Conservation (phyloP, 1,140 invertebrate species). For the Caenorhabditis remanei region DNA sequence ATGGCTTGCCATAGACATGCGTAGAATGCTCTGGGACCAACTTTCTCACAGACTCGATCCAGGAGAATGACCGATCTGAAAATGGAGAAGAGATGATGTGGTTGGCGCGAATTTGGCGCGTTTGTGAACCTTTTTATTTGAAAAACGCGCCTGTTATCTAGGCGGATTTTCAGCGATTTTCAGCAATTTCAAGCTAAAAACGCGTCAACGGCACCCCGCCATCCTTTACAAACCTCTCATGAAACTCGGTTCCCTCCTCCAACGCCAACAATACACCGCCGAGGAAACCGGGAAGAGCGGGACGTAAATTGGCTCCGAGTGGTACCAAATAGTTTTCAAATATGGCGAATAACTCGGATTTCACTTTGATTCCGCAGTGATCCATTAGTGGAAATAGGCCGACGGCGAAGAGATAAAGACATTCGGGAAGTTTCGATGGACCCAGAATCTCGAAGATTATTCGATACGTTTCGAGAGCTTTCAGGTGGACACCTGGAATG, state of each 20-base stretch:
- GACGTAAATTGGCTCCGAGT: slow-evolving; percentile 85
- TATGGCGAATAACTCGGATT: slow-evolving; percentile 86
- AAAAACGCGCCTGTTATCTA: no score
- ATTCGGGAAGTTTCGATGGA: slow-evolving; percentile 87
- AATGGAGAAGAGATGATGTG: no score
- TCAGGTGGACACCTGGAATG: slow-evolving; percentile 85
- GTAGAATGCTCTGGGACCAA: slow-evolving; percentile 87
- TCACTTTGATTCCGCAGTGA: slow-evolving; percentile 89
- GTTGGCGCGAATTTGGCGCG: no score
- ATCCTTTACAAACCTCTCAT: slow-evolving; percentile 81
- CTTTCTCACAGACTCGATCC: slow-evolving; percentile 86
- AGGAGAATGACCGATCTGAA: slow-evolving; percentile 82
- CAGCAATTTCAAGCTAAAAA: no score
- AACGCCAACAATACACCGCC: slow-evolving; percentile 88
- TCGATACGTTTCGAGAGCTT: slow-evolving; percentile 92
- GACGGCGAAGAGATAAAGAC: slow-evolving; percentile 75
- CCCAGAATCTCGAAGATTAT: slow-evolving; percentile 93
- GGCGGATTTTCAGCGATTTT: not conserved
- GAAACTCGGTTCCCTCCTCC: slow-evolving; percentile 92
- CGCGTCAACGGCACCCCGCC: no score
- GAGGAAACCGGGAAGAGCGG: slow-evolving; percentile 89
- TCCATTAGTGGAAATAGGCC: slow-evolving; percentile 90
- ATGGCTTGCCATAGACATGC: slow-evolving; percentile 87
- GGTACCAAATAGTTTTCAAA: slow-evolving; percentile 94
- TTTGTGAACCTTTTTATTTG: no score